phyloP scores from a whole-genome alignment of 2,888 invertebrate genomes.

The Mactromeris polynyma region DNA sequence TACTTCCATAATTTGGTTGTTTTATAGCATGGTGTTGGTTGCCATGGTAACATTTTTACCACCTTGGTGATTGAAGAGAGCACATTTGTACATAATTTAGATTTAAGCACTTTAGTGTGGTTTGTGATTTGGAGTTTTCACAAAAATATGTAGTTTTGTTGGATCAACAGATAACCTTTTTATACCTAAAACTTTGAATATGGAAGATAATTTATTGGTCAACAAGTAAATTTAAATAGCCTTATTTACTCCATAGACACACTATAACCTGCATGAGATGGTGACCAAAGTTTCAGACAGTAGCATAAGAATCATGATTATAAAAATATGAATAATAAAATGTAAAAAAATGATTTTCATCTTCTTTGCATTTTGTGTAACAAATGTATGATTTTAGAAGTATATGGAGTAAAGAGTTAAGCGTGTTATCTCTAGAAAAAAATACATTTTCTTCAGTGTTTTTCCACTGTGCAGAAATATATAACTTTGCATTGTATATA shows the following conservation, averaged over 20 bases:
- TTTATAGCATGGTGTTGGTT: not conserved
- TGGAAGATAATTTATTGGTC: not conserved
- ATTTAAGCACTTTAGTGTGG: conserved; percentile 14
- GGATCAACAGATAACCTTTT: not conserved
- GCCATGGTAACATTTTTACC: not conserved
- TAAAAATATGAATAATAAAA: too few relatives aligned
- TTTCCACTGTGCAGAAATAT: too few relatives aligned
- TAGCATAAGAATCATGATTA: too few relatives aligned
- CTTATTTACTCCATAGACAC: too few relatives aligned
- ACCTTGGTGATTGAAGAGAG: not conserved
- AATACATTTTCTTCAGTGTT: too few relatives aligned
- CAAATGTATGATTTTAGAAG: not conserved
- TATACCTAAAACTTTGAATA: not conserved
- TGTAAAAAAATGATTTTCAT: too few relatives aligned
- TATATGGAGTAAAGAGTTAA: not conserved
- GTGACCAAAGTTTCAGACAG: too few relatives aligned
- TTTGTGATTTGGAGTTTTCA: conserved; percentile 11
- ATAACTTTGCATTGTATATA: too few relatives aligned
- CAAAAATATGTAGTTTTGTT: not conserved
- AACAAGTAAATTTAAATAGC: not conserved
- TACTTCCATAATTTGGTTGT: not conserved
- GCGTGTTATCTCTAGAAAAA: not conserved
- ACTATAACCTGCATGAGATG: too few relatives aligned
- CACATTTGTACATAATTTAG: not conserved
- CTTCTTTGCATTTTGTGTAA: not conserved